Evolutionary conservation across 2,888 invertebrate genomes (phyloP), one percentile per base, ranked within the genome.

Genomic region (Aricia artaxerxes): DNA sequence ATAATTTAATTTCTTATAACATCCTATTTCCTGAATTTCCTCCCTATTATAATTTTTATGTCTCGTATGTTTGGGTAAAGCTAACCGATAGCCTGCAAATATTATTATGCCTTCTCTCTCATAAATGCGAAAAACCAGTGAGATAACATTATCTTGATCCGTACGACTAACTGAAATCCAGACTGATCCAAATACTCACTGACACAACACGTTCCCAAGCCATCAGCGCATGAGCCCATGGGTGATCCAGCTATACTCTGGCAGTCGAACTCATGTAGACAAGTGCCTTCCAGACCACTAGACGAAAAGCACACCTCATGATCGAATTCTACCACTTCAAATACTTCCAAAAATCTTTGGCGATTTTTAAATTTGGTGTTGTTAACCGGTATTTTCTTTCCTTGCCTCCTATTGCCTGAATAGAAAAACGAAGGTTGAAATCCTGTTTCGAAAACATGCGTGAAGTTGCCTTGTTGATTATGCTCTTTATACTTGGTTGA

Each of bases 201-300:
- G 81, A 97, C 95, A 86, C 97, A 97, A 86, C 97, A 97, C 49
- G 96, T 96, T 13, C 97, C 97, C 85, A 96, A 96, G 4, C 97
- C 97, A 86, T 95, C 95, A 24, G 97, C 97, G 88, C 97, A 97
- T 1, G 93, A 87, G n/a, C 96, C 97, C 88, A 96, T 95, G 1
- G 95, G 88, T 6, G 93, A 92, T 1, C 97, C 97, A 77, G 96
- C 96, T 64, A 95, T 87, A 77, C 93, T 91, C 31, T 92, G 90
- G 86, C 97, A 97, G 85, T 97, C 96, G 60, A 95, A 91, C 80
- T 95, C 94, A 84, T 96, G 96, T 83, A 96, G 95, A 86, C 97
- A 97, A 40, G 95, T 95, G 0, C 97, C 97, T 85, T 96, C 96
- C 83, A 97, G 93, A 5, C 96, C 93, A 83, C 90, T 94, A 49